These are phyloP conservation scores for Ceratina australensis DNA, from an alignment of 1,140 invertebrate genomes.

Conservation along the genomic window DNA sequence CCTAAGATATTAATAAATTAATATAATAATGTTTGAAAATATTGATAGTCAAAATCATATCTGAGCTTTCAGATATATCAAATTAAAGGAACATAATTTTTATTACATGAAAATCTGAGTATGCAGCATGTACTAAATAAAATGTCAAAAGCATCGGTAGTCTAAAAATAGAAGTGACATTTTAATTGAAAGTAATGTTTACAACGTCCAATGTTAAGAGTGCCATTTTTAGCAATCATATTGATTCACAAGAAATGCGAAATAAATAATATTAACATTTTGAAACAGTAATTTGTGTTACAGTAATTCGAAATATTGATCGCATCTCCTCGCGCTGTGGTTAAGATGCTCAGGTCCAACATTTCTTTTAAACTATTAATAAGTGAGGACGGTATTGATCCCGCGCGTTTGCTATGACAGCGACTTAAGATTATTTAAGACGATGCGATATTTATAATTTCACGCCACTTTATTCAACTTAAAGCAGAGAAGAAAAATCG, in stretches of 20 bases:
- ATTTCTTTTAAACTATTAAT: conserved; percentile 1
- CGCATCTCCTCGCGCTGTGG: neutral
- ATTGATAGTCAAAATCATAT: too few relatives aligned
- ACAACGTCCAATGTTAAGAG: too few relatives aligned
- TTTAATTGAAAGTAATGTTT: neutral
- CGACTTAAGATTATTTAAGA: conserved; percentile 3
- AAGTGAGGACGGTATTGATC: neutral
- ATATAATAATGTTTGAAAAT: too few relatives aligned
- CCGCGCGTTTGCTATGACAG: neutral
- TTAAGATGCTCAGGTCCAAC: neutral
- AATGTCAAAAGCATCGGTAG: neutral
- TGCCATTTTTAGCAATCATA: too few relatives aligned
- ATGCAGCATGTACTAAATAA: neutral
- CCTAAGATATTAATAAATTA: too few relatives aligned
- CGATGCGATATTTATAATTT: too few relatives aligned
- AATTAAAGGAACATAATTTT: too few relatives aligned
- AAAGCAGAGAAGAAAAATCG: neutral
- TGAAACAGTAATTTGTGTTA: too few relatives aligned
- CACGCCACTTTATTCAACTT: neutral
- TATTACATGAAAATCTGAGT: too few relatives aligned
- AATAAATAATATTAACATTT: neutral
- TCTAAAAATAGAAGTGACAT: neutral
- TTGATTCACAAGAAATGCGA: too few relatives aligned
- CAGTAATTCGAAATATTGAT: neutral
- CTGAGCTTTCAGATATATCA: too few relatives aligned